phyloP scores from a whole-genome alignment of 2,797 vertebrate species.

The Aplochiton taeniatus region DNA sequence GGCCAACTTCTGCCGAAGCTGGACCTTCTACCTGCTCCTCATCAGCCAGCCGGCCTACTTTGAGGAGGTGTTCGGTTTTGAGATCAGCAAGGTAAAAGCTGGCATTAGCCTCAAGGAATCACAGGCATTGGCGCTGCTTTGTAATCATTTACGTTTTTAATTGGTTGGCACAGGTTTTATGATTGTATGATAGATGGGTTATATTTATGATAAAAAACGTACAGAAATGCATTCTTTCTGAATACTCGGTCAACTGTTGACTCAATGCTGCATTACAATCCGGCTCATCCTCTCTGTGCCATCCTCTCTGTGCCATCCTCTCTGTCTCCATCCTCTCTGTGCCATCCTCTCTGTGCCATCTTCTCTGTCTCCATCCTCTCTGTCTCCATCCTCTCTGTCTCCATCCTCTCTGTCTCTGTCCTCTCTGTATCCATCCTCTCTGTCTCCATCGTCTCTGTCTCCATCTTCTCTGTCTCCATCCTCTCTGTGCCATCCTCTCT shows the following conservation, averaged over 20 bases:
- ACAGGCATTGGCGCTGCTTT: too few relatives aligned
- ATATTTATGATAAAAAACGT: too few relatives aligned
- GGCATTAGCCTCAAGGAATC: background rate
- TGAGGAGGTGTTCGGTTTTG: constrained; percentile 91
- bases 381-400: constrained; percentile 39
- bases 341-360: background rate
- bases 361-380: too few relatives aligned
- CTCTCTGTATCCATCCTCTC: background rate
- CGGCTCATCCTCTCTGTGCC: too few relatives aligned
- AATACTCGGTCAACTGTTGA: too few relatives aligned
- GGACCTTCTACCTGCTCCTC: constrained; percentile 93
- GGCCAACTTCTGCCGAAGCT: constrained; percentile 93
- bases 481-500: background rate
- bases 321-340: background rate
- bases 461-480: background rate
- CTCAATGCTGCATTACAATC: too few relatives aligned
- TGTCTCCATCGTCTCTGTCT: background rate
- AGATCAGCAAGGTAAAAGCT: constrained; percentile 89
- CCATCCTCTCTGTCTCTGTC: too few relatives aligned
- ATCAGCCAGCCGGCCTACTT: constrained; percentile 95
- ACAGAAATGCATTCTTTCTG: too few relatives aligned
- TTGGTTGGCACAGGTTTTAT: too few relatives aligned
- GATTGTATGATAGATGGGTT: too few relatives aligned
- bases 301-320: background rate
- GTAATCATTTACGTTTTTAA: too few relatives aligned